Conservation (phyloP, 2,113 vertebrate species). For the Mixornis gularis region DNA sequence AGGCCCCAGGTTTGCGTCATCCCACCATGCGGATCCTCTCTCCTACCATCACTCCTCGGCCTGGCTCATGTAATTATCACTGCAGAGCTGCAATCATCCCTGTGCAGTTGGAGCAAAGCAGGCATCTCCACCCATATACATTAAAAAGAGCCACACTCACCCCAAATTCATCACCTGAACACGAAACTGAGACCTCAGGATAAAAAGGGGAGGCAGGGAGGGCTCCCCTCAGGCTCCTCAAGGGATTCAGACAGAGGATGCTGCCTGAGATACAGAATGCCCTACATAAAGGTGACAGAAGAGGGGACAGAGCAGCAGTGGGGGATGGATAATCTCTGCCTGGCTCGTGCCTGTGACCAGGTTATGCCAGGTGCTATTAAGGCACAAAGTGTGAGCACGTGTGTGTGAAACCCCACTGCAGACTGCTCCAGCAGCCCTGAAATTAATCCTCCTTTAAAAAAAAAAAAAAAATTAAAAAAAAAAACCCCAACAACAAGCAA, state of each 20-base stretch:
- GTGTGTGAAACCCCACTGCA: neutral
- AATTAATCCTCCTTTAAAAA: neutral
- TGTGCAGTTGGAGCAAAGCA: neutral
- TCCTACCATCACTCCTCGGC: neutral
- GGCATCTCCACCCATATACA: neutral
- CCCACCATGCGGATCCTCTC: neutral
- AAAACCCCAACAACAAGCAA: too few species aligned
- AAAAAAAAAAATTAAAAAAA: neutral
- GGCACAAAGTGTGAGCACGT: neutral
- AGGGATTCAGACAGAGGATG: neutral
- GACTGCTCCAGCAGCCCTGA: neutral
- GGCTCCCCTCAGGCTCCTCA: neutral
- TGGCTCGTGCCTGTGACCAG: neutral
- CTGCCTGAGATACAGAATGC: neutral
- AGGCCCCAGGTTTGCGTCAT: neutral
- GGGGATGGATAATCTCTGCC: neutral
- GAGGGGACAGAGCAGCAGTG: fast-evolving
- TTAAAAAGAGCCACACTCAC: fast-evolving
- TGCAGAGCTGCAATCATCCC: neutral
- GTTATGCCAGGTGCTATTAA: slow-evolving; percentile 57
- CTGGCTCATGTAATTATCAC: neutral
- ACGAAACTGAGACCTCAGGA: neutral
- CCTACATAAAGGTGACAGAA: neutral
- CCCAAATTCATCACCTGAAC: neutral
- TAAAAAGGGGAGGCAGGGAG: neutral